Evolutionary conservation across 2,888 invertebrate species (phyloP), one percentile per base, ranked within the genome.

Genomic region (Sphecodes monilicornis): DNA sequence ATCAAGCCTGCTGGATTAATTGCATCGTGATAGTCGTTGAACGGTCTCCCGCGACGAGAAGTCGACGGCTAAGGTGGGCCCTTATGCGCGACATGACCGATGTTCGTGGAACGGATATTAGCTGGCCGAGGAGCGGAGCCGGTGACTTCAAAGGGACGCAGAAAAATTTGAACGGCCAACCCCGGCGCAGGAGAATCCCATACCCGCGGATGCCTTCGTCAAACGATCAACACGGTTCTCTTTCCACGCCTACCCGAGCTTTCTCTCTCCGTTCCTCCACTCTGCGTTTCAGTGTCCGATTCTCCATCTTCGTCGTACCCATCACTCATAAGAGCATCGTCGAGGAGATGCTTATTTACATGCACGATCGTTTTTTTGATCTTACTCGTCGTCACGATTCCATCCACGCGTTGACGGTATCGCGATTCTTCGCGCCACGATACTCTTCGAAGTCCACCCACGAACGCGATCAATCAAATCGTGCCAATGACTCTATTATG

Each of bases 121-220:
- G 18, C 69, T 46, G 76, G 46, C 39, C 68, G 75, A 83, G 82
- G 64, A 73, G 39, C 82, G 16, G 36, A 57, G 76, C 26, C 85
- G 85, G 79, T 72, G 74, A 79, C 87, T 82, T 89, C 87, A 89
- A 88, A 89, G 81, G 41, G 77, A 66, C 46, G 36, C 66, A 41
- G 80, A 86, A 89, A 86, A 85, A 89, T 84, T 80, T 73, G 74
- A 84, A 78, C 69, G 76, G 66, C 71, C 80, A 69, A 80, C 54
- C 50, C 36, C 80, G 36, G 73, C 70, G 57, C 73, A 79, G 72
- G 80, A 78, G 84, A 89, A 78, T 80, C 64, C 41, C 64, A 78
- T 76, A 69, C 69, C 57, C n/a, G 66, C 78, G 73, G 72, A 86
- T 86, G 69, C 81, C 77, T 87, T 80, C 75, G 78, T 76, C 82